phyloP scores from a whole-genome alignment of 2,888 invertebrate genomes.

The Macrosoma leucophasiata region DNA sequence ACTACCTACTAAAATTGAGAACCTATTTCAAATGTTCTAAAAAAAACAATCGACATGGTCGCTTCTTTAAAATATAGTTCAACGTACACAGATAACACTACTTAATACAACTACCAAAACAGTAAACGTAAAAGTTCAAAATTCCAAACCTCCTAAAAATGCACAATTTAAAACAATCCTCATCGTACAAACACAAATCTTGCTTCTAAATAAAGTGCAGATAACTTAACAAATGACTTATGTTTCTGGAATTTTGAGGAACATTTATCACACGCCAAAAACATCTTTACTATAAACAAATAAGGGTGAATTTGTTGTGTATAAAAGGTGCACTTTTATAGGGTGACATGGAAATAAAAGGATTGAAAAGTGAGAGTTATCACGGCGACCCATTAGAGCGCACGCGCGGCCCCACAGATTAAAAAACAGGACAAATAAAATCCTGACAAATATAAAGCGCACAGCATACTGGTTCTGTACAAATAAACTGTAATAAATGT shows the following conservation, averaged over 20 bases:
- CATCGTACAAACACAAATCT: constrained; percentile 61
- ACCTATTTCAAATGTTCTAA: too few species aligned
- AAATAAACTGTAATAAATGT: too few species aligned
- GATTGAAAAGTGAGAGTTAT: constrained; percentile 74
- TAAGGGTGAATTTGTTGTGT: constrained; percentile 33
- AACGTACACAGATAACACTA: too few species aligned
- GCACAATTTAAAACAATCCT: constrained; percentile 47
- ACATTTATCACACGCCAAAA: constrained; percentile 17
- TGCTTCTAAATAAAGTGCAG: constrained; percentile 71
- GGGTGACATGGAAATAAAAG: constrained; percentile 63
- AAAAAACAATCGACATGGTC: too few species aligned
- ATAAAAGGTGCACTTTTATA: constrained; percentile 28
- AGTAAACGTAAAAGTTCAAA: too few species aligned
- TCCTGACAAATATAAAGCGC: constrained; percentile 1
- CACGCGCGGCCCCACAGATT: constrained; percentile 65
- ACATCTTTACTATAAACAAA: constrained; percentile 21
- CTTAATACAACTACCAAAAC: constrained; percentile 12
- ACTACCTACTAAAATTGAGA: too few species aligned
- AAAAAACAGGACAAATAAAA: constrained; percentile 42
- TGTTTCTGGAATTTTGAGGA: constrained; percentile 68
- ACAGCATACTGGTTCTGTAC: constrained; percentile 31
- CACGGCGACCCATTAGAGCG: constrained; percentile 69
- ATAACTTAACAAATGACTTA: constrained; percentile 73
- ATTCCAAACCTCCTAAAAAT: constrained; percentile 40
- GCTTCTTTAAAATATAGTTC: too few species aligned